These are phyloP conservation scores for Heliothis subflexa DNA, from an alignment of 1,140 invertebrate species.

Conservation along the genomic window DNA sequence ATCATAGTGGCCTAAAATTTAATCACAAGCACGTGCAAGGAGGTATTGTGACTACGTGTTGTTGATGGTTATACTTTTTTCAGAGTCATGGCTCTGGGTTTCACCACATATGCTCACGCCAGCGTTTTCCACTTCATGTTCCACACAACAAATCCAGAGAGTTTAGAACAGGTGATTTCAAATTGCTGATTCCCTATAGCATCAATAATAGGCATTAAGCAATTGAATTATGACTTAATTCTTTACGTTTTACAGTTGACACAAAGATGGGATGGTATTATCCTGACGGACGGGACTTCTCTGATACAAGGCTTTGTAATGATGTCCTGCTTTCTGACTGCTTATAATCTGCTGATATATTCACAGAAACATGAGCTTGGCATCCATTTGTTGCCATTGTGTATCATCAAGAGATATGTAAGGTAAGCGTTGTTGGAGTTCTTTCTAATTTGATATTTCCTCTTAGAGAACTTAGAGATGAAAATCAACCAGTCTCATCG, in stretches of 20 bases:
- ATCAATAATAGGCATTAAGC: no score
- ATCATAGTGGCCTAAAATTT: not conserved
- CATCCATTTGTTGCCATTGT: slow-evolving; percentile 56
- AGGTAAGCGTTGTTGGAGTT: slow-evolving; percentile 47
- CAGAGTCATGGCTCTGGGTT: slow-evolving; percentile 22
- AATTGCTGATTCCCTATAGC: no score
- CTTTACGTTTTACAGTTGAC: not conserved
- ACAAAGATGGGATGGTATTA: not conserved
- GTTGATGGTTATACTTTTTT: not conserved
- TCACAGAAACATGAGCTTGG: slow-evolving; percentile 52
- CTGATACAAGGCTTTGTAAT: slow-evolving; percentile 36
- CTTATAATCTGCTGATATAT: slow-evolving; percentile 58
- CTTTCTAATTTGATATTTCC: not conserved
- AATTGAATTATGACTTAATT: no score
- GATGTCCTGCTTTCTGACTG: slow-evolving; percentile 39
- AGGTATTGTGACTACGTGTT: not conserved
- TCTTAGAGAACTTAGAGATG: not conserved
- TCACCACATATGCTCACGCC: slow-evolving; percentile 32
- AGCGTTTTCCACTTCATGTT: slow-evolving; percentile 10
- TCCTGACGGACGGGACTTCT: slow-evolving; percentile 18
- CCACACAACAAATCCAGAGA: slow-evolving; percentile 33
- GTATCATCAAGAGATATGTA: slow-evolving; percentile 56
- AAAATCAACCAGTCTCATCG: no score
- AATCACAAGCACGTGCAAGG: no score
- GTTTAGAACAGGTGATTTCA: slow-evolving; percentile 34